Percentiles rank a stretch among this genome's conserved stretches.
phyloP scores from a whole-genome alignment of 2,797 vertebrate species.

The Octomys mimax region DNA sequence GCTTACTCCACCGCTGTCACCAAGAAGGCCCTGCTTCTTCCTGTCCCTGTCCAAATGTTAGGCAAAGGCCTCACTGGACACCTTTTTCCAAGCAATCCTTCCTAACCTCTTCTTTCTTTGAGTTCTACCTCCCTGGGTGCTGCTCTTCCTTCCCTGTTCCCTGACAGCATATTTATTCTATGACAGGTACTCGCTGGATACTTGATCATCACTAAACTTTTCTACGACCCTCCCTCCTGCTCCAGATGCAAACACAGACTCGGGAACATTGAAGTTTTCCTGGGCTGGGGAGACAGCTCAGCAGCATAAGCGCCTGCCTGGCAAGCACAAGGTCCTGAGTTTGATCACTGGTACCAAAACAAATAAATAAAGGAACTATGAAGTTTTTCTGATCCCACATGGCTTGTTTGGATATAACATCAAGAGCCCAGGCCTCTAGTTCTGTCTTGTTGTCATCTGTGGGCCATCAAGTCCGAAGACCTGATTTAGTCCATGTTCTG shows the following conservation, averaged over 20 bases:
- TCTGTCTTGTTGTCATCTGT: background rate
- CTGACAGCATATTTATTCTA: background rate
- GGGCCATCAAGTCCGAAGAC: background rate
- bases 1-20: background rate
- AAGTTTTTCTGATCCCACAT: background rate
- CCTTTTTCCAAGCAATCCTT: background rate
- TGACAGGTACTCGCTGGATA: background rate
- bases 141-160: background rate
- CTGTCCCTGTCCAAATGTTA: background rate
- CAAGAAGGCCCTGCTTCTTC: background rate
- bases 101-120: background rate
- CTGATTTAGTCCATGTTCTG: background rate
- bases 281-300: too few species aligned
- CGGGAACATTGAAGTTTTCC: background rate
- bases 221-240: background rate
- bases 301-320: too few species aligned
- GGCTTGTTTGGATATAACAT: background rate
- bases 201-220: background rate
- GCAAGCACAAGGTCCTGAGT: too few species aligned
- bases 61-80: background rate
- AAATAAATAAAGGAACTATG: background rate
- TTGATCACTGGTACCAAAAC: too few species aligned
- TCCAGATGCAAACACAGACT: constrained; percentile 24
- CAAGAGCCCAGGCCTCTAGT: background rate
- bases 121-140: background rate